Evolutionary conservation across 2,888 invertebrate genomes (phyloP), one percentile per base, ranked within the genome.

Genomic region (Monochamus alternatus): DNA sequence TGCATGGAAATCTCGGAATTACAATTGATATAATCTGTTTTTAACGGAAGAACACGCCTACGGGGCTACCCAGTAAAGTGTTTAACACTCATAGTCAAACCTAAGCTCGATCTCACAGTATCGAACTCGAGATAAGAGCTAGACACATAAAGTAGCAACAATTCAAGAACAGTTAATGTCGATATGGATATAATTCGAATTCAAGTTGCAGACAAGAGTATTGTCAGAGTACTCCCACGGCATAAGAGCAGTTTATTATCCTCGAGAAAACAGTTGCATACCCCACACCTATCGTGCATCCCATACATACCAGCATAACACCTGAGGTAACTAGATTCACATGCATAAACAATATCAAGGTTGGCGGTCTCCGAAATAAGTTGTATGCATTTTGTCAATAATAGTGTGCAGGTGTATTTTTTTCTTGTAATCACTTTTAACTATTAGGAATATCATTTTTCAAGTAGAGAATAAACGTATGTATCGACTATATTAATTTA

Each of bases 301-400:
- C 74, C 73, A 59, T 73, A 30, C 38, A 31, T 59, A 66, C 43
- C 31, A 73, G 67, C 67, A 73, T 73, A 68, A 67, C 67, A 73
- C 73, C 73, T 73, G 73, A 67, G 60, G 73, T 73, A 73, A 73
- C 69, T 69, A 64, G 69, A 74, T 70, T 63, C 69, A 70, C 64
- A 69, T 69, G 67, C 52, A 55, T 65, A 44, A 69, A 64, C 69
- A 74, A 74, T 74, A 63, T 69, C 69, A 59, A 69, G 63, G 74
- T 69, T 65, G 74, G 74, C 69, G 74, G 69, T 64, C 74, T 64
- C 10, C 12, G 30, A 30, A 74, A 74, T 74, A 68, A 74, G 67
- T 68, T 69, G 64, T 74, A 69, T 64, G 69, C 59, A 62, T 12
- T 14, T 52, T 38, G 14, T 38, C 32, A 3, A 31, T 12, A 60